Percentiles rank a stretch among this genome's conserved stretches.
phyloP scores from a whole-genome alignment of 2,113 vertebrate species.

The Podarcis cretensis region DNA sequence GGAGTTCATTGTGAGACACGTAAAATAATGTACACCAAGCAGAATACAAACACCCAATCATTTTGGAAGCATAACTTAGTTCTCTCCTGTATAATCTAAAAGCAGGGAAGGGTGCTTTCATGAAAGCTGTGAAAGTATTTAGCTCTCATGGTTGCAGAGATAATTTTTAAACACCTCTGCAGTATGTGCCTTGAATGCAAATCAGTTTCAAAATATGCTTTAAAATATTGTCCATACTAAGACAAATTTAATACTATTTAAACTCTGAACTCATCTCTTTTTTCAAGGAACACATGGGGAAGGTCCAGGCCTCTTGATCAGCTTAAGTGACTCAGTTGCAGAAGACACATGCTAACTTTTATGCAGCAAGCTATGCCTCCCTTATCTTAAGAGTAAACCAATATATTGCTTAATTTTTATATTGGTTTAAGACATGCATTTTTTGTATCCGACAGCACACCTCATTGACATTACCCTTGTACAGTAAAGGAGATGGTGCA shows the following conservation, averaged over 20 bases:
- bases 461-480: background rate
- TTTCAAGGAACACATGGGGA: background rate
- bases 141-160: background rate
- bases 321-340: background rate
- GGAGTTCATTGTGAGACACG: background rate
- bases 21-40: background rate
- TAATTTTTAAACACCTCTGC: background rate
- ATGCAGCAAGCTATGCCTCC: background rate
- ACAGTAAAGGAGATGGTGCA: background rate
- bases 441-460: background rate
- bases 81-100: background rate
- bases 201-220: background rate
- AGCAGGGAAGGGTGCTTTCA: background rate
- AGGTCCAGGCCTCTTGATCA: background rate
- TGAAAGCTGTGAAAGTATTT: background rate
- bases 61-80: background rate
- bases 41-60: background rate
- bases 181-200: background rate
- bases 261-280: background rate
- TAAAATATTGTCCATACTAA: background rate
- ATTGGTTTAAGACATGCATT: background rate
- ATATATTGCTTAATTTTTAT: background rate
- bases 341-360: background rate
- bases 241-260: background rate
- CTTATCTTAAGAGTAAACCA: background rate